Percentiles rank a stretch among this genome's conserved stretches.
Evolutionary conservation across 1,140 invertebrate species (phyloP).

Genomic region (Magallana ariakensis): DNA sequence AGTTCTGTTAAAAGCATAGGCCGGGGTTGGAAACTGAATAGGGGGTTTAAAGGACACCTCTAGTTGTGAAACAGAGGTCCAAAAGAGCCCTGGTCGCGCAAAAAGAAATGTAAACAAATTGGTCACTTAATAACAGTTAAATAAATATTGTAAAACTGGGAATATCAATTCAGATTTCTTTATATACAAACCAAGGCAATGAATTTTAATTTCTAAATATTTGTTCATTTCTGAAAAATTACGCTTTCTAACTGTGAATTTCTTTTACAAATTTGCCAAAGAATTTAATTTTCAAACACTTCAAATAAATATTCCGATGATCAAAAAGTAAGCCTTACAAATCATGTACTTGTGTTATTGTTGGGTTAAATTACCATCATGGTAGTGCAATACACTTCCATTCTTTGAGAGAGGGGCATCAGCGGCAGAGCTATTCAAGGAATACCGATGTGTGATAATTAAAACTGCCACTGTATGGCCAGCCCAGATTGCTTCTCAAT

Average conservation of each 20-base stretch:
- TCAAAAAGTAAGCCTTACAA: constrained; percentile 29
- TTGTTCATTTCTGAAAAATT: constrained; percentile 30
- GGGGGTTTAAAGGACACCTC: constrained; percentile 20
- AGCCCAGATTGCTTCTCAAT: constrained; percentile 1
- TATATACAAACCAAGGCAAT: constrained; percentile 31
- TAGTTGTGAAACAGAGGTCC: not conserved
- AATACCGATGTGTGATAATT: constrained; percentile 37
- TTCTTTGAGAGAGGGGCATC: constrained; percentile 28
- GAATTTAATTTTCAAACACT: constrained; percentile 33
- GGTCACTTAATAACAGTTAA: constrained; percentile 36
- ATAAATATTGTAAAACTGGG: constrained; percentile 38
- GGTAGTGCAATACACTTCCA: constrained; percentile 30
- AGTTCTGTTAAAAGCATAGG: not conserved
- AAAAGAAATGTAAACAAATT: constrained; percentile 33
- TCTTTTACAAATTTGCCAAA: constrained; percentile 21
- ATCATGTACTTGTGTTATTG: constrained; percentile 30
- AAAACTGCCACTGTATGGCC: constrained; percentile 23
- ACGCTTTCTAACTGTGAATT: not conserved
- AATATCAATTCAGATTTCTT: constrained; percentile 34
- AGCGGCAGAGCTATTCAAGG: not conserved
- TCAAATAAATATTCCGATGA: constrained; percentile 25
- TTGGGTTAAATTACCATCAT: constrained; percentile 17
- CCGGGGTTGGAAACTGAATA: not conserved
- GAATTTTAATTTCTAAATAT: constrained; percentile 34
- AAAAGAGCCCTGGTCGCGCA: not conserved